Conservation (phyloP, 2,888 invertebrate genomes). For the Platycnemis pennipes region DNA sequence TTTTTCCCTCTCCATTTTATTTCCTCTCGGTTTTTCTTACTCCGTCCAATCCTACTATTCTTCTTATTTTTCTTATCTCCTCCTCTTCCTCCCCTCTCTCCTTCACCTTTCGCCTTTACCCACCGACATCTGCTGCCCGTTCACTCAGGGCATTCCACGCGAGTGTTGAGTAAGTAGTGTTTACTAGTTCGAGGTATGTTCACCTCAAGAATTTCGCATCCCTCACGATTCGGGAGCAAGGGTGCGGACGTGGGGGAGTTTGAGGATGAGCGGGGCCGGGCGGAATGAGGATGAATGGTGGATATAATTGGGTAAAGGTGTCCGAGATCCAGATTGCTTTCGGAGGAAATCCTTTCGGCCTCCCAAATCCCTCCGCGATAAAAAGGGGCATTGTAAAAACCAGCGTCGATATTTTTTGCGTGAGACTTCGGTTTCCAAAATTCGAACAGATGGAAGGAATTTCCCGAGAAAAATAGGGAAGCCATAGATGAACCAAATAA, state of each 20-base stretch:
- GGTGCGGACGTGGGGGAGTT: not conserved
- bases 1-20: not conserved
- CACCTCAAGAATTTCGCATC: not conserved
- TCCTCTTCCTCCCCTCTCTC: not conserved
- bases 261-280: not conserved
- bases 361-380: not conserved
- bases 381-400: not conserved
- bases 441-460: not conserved
- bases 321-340: not conserved
- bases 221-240: not conserved
- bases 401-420: not conserved
- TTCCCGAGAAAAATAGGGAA: not conserved
- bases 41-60: not conserved
- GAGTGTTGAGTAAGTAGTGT: not conserved
- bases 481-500: no score
- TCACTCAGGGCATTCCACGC: no score
- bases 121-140: not conserved
- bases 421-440: no score
- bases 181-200: not conserved
- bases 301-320: not conserved
- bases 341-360: not conserved
- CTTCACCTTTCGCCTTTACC: not conserved
- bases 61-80: not conserved
- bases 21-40: not conserved
- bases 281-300: constrained; percentile 4